A percentile compares a stretch with the other conserved stretches of the same genome.
These are phyloP conservation scores for Embiotoca jacksoni DNA, from an alignment of 2,113 vertebrate species.

Conservation along the genomic window DNA sequence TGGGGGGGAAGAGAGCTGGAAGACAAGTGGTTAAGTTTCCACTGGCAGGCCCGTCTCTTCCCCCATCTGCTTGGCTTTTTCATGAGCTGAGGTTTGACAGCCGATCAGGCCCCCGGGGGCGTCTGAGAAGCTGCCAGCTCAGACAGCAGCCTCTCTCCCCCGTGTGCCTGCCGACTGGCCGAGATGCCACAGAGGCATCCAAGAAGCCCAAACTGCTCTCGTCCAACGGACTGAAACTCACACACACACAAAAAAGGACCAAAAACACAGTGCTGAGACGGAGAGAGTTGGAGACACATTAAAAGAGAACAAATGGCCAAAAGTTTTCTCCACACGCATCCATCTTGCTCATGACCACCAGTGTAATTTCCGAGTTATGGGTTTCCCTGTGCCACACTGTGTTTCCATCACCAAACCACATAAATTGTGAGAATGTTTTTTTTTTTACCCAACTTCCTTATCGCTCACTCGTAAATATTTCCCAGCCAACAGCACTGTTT, in stretches of 20 bases:
- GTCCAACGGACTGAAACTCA: slow-evolving; percentile 3
- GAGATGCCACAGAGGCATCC: slow-evolving; percentile 54
- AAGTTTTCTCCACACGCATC: slow-evolving; percentile 11
- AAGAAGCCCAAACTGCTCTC: slow-evolving; percentile 15
- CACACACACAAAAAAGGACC: no score
- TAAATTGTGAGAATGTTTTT: slow-evolving; percentile 24
- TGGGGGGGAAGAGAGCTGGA: slow-evolving; percentile 27
- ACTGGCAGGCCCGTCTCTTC: slow-evolving; percentile 61
- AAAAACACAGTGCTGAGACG: slow-evolving; percentile 8
- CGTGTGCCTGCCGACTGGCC: slow-evolving; percentile 60
- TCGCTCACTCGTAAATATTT: slow-evolving; percentile 46
- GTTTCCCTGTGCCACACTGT: slow-evolving; percentile 38
- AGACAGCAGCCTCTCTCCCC: slow-evolving; percentile 57
- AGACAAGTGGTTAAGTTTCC: slow-evolving; percentile 81
- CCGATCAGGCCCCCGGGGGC: slow-evolving; percentile 69
- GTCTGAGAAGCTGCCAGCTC: slow-evolving; percentile 68
- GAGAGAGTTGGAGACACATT: not conserved
- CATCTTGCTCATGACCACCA: slow-evolving; percentile 25
- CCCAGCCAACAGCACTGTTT: slow-evolving; percentile 24
- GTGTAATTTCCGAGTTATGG: slow-evolving; percentile 51
- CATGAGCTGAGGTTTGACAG: slow-evolving; percentile 74
- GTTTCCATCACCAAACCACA: slow-evolving; percentile 69
- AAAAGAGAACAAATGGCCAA: slow-evolving; percentile 7
- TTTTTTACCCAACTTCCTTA: slow-evolving; percentile 27
- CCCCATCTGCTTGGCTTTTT: slow-evolving; percentile 77